phyloP scores from a whole-genome alignment of 2,888 invertebrate genomes.

The Drosophila fungiperda region DNA sequence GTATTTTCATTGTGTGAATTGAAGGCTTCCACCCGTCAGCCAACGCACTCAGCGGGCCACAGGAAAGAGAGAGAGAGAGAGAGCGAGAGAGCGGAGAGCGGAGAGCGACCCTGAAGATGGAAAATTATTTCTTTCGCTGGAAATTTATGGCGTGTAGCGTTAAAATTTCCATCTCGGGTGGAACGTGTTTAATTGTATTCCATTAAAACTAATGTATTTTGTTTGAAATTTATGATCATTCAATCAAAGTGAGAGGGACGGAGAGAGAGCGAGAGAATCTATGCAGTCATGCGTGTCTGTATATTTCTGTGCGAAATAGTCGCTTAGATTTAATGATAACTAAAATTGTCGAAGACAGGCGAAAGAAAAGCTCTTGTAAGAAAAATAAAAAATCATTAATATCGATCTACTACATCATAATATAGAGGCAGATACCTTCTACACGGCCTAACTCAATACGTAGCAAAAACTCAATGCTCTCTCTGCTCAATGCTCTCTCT shows the following conservation, averaged over 20 bases:
- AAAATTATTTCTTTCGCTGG: conserved; percentile 8
- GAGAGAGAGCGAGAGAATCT: too few relatives aligned
- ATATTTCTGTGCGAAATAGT: too few relatives aligned
- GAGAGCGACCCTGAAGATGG: conserved; percentile 38
- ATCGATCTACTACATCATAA: too few relatives aligned
- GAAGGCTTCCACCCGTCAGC: conserved; percentile 12
- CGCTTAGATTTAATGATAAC: too few relatives aligned
- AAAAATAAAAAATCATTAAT: too few relatives aligned
- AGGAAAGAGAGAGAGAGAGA: too few relatives aligned
- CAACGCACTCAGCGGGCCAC: too few relatives aligned
- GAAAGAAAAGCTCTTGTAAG: too few relatives aligned
- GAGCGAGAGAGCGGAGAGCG: too few relatives aligned
- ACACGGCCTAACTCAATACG: neutral
- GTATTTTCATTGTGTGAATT: conserved; percentile 38
- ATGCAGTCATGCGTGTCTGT: too few relatives aligned
- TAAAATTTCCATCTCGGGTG: conserved; percentile 8
- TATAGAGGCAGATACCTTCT: neutral
- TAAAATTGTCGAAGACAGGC: too few relatives aligned
- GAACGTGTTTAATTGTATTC: conserved; percentile 29
- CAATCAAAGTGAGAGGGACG: neutral
- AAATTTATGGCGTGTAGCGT: conserved; percentile 16
- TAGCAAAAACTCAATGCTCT: neutral
- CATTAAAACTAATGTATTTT: conserved; percentile 19
- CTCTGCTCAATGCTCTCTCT: too few relatives aligned
- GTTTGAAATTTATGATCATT: conserved; percentile 9